phyloP scores from a whole-genome alignment of 2,797 vertebrate genomes.

The Poecilia wingei region DNA sequence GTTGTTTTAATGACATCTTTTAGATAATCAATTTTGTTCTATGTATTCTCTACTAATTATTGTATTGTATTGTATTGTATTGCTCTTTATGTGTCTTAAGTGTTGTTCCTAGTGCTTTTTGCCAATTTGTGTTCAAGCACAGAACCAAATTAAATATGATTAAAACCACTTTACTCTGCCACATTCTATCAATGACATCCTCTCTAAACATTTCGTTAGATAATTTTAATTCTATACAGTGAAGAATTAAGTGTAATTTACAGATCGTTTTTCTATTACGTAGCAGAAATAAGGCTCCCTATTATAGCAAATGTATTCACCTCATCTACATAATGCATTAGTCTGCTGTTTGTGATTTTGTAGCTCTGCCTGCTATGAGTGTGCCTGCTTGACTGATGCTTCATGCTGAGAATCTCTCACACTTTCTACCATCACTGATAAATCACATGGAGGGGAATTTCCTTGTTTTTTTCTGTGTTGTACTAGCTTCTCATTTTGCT shows the following conservation, averaged over 20 bases:
- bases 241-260: slow-evolving; percentile 28
- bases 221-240: slow-evolving; percentile 31
- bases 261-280: slow-evolving; percentile 42
- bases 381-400: slow-evolving; percentile 22
- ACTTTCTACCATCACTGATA: slow-evolving; percentile 45
- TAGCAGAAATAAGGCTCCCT: slow-evolving; percentile 57
- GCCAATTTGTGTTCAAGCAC: no score
- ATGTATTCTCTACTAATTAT: not conserved
- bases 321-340: slow-evolving; percentile 45
- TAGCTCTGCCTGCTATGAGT: slow-evolving; percentile 36
- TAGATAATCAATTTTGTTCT: not conserved
- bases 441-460: slow-evolving; percentile 25
- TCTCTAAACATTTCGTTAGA: not conserved
- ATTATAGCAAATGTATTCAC: slow-evolving; percentile 64
- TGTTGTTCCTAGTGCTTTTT: not conserved
- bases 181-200: not conserved
- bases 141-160: not conserved
- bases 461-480: slow-evolving; percentile 26
- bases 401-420: slow-evolving; percentile 23
- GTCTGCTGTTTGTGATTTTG: slow-evolving; percentile 52
- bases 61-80: not conserved
- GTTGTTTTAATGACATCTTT: not conserved
- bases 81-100: not conserved
- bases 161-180: not conserved
- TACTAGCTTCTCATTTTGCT: not conserved